phyloP scores from a whole-genome alignment of 1,140 invertebrate species.

The Asbolus verrucosus region DNA sequence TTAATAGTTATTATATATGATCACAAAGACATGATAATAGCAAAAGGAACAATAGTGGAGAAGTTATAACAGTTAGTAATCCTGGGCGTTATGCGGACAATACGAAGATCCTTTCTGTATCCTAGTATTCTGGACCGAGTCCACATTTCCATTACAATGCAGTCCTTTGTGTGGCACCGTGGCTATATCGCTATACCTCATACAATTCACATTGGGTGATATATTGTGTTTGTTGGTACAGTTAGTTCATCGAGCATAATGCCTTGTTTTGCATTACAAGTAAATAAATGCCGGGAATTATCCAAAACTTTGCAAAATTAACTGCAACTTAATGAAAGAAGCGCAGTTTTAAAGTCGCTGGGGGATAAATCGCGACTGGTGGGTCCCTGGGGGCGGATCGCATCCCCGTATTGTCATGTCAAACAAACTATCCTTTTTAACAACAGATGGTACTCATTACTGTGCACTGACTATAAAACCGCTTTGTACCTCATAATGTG shows the following conservation, averaged over 20 bases:
- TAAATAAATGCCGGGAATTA: slow-evolving; percentile 17
- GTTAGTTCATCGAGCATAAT: slow-evolving; percentile 8
- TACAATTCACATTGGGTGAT: slow-evolving; percentile 46
- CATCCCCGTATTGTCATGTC: slow-evolving; percentile 41
- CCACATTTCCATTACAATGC: slow-evolving; percentile 51
- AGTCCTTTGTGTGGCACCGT: slow-evolving; percentile 42
- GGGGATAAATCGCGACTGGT: slow-evolving; percentile 10
- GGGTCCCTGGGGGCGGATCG: slow-evolving; percentile 23
- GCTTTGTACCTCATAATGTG: slow-evolving; percentile 61
- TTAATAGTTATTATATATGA: slow-evolving; percentile 37
- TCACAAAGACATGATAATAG: slow-evolving; percentile 47
- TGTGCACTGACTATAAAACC: slow-evolving; percentile 51
- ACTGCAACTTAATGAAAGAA: too few species aligned
- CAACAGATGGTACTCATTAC: slow-evolving; percentile 63
- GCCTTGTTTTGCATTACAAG: slow-evolving; percentile 15
- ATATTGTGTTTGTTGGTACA: slow-evolving; percentile 34
- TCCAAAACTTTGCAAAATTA: slow-evolving; percentile 16
- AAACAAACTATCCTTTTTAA: slow-evolving; percentile 56
- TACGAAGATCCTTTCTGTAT: slow-evolving; percentile 47
- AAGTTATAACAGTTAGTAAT: slow-evolving; percentile 51
- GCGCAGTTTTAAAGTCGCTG: too few species aligned
- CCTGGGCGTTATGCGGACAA: slow-evolving; percentile 49
- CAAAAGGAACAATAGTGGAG: slow-evolving; percentile 49
- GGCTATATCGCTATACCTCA: slow-evolving; percentile 40
- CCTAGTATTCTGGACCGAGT: slow-evolving; percentile 47